Conservation (phyloP, 2,797 vertebrate genomes). For the Astyanax mexicanus region DNA sequence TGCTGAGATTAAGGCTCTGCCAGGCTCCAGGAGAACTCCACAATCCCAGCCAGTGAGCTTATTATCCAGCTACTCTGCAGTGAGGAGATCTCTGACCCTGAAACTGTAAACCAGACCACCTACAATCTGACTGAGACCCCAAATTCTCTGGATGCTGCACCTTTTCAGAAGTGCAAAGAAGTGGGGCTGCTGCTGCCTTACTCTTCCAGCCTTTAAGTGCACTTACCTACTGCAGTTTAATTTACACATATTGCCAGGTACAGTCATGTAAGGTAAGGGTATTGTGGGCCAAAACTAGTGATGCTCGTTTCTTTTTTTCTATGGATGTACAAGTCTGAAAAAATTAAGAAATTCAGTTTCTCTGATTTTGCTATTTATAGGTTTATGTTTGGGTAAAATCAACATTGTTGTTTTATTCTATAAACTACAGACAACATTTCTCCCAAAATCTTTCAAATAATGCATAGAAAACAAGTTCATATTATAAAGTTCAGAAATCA, state of each 20-base stretch:
- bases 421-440: no score
- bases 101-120: slow-evolving; percentile 28
- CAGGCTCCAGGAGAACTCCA: slow-evolving; percentile 7
- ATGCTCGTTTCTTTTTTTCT: no score
- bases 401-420: no score
- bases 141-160: slow-evolving; percentile 24
- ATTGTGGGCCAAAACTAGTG: no score
- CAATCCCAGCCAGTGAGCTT: slow-evolving; percentile 9
- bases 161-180: slow-evolving; percentile 26
- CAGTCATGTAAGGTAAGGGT: no score
- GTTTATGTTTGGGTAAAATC: no score
- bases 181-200: slow-evolving; percentile 8
- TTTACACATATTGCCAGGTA: neutral
- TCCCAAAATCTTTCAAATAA: no score
- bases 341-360: no score
- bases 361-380: no score
- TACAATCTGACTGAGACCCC: neutral
- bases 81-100: slow-evolving; percentile 13
- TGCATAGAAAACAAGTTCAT: no score
- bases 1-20: neutral
- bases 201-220: slow-evolving; percentile 1
- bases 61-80: slow-evolving; percentile 20
- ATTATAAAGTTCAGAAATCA: no score
- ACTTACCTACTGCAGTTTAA: neutral
- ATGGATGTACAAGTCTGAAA: no score